Base-by-base conservation (phyloP, 2,113 vertebrate species). In the Amphiprion ocellaris region DNA sequence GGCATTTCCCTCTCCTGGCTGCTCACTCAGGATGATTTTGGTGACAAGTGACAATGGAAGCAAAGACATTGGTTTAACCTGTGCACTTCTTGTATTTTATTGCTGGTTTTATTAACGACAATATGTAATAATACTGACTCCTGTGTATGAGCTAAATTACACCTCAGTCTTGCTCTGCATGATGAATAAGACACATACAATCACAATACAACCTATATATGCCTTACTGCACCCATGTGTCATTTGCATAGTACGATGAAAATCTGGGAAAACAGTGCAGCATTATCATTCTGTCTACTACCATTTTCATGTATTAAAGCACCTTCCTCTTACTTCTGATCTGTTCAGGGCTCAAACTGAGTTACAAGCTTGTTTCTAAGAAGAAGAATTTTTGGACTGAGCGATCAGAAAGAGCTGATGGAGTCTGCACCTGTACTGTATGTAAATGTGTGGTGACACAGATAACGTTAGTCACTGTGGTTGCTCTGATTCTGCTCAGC, bases 401-500 rank as follows among this genome's bases (percentile, higher is more conserved):
- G 19, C 10, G 39, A 17, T n/a, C 59, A 60, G 26, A 41, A 7
- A 17, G 10, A 14, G 55, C 53, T 53, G 46, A 75, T 26, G 46
- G 30, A 26, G 72, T 14, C 24, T 49, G 6, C 55, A 71, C 23
- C 33, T 58, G n/a, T 1, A 24, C 30, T 55, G 16, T 9, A 17
- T n/a, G 53, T 54, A 19, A 63, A 33, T 62, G 50, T 21, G 68
- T 63, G 69, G 76, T 0, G 41, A 74, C 75, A 64, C 37, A 69
- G 71, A 84, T 21, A 24, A 59, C 66, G 77, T 81, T 66, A 82
- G 86, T 91, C 88, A 88, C n/a, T 16, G 65, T 16, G 55, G 81
- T 59, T 62, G 82, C 65, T 64, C 54, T 87, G 90, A 88, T 85
- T 88, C 68, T 83, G 74, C 88, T 86, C 55, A 9, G 59, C 69